Evolutionary conservation across 2,797 vertebrate genomes (phyloP), one percentile per base, ranked within the genome.

Genomic region (Chrysocyon brachyurus): DNA sequence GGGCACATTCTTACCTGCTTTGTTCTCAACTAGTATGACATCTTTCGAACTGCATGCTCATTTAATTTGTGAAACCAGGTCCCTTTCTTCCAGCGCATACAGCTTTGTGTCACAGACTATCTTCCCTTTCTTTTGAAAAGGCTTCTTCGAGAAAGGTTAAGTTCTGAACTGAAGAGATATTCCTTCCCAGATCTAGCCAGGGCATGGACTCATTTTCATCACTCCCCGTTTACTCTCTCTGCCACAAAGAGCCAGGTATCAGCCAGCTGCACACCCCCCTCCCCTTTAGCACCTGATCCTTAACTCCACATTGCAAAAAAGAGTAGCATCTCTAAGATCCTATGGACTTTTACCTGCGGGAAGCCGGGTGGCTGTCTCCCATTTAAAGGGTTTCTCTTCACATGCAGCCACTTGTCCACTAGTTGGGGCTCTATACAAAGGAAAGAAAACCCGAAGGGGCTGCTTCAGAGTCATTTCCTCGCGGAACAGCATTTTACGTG

Each of bases 401-500:
- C 8, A 36, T 95, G 98, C 92, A 96, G 54, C 3, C 12, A 3
- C 1, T 4, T 52, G 64, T 16, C 90, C 99, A 97, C 98, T 98
- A 99, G 99, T 97, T 97, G 98, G 98, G 33, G 98, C 98, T 98
- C 95, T 79, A 92, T 96, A 97, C 98, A 97, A 98, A 98, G 97
- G 92, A 98, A 98, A 98, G 90, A 98, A 95, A 91, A 72, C 9
- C 40, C 40, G 1, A 49, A 96, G 49, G 87, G 4, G 5, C 33
- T 16, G 40, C 1, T 28, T 40, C 0, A 10, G 54, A 66, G 70
- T 75, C 70, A 85, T 78, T 91, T 91, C 94, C 72, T 24, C 83
- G 83, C 19, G 66, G 66, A 95, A 88, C 26, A 36, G 46, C 17
- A 31, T 57, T 46, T 12, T 7, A 7, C 19, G 3, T 26, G 21